Evolutionary conservation across 2,888 invertebrate genomes (phyloP), one percentile per base, ranked within the genome.

Genomic region (Lasiommata megera): DNA sequence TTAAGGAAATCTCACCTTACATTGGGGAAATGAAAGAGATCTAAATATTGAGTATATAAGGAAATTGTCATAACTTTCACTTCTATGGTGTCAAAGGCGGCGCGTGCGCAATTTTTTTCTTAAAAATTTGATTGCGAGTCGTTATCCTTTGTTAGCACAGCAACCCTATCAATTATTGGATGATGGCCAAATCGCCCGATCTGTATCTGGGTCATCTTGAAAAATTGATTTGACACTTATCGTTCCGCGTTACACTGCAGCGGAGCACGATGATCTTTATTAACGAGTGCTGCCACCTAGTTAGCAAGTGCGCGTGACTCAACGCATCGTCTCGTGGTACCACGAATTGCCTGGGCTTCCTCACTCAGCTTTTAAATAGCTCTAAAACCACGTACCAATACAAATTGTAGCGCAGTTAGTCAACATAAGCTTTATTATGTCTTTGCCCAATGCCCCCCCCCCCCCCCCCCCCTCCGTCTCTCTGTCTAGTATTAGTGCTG

Each of bases 211-310:
- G 86, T 82, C 88, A 77, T 69, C 80, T 82, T 75, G 77, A 85
- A 84, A 84, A 84, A 85, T 80, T 84, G 79, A 84, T 82, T 83
- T 80, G 82, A 78, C 80, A 79, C 74, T 77, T 80, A 79, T 76
- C 72, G 67, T 60, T 31, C 16, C 62, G 71, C 70, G 73, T 71
- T 73, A 70, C 70, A 72, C 62, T 67, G 65, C 66, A 65, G 60
- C 60, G 60, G 50, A 34, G 52, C 56, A 29, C 50, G 56, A 56
- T 58, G 56, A 62, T 58, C 58, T 59, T 56, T 54, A 44, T 29
- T 37, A 57, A 52, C 55, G 46, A 31, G 61, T 66, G 64, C 63
- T 63, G 66, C 68, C 67, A 68, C 65, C 65, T 68, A 65, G 66
- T 62, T 63, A 23, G 43, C 38, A 44, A 14, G 9, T 58, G 58